Evolutionary conservation across 2,113 vertebrate species (phyloP).

Genomic region (Halcyon malimbica): DNA sequence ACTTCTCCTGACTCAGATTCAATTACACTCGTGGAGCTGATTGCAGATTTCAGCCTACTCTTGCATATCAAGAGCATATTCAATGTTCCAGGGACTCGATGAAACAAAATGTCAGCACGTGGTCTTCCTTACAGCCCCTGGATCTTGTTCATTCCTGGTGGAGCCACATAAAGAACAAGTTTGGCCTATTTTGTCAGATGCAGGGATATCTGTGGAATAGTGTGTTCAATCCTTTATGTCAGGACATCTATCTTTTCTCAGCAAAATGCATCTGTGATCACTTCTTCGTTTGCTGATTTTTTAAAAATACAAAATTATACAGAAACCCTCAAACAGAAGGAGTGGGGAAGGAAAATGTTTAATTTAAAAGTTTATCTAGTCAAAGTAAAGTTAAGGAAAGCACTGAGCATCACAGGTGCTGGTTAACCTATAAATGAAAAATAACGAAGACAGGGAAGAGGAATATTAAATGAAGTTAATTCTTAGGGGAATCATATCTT

Average conservation of each 20-base stretch:
- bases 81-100: not conserved
- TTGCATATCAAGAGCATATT: constrained; percentile 57
- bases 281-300: not conserved
- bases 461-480: constrained; percentile 41
- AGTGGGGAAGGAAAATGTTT: not conserved
- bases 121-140: not conserved
- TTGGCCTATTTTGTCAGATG: constrained; percentile 27
- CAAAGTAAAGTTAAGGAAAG: constrained; percentile 11
- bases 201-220: not conserved
- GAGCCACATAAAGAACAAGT: not conserved
- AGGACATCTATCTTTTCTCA: constrained; percentile 36
- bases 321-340: not conserved
- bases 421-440: constrained; percentile 52
- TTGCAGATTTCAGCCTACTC: constrained; percentile 57
- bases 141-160: not conserved
- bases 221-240: constrained; percentile 9
- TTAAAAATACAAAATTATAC: not conserved
- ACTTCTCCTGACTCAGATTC: constrained; percentile 57
- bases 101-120: constrained; percentile 27
- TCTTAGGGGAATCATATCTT: constrained; percentile 23
- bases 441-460: constrained; percentile 23
- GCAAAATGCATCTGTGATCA: constrained; percentile 12
- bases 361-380: not conserved
- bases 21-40: constrained; percentile 34
- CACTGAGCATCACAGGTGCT: constrained; percentile 34